Conservation (phyloP, 2,113 vertebrate species). For the Burhinus bistriatus region DNA sequence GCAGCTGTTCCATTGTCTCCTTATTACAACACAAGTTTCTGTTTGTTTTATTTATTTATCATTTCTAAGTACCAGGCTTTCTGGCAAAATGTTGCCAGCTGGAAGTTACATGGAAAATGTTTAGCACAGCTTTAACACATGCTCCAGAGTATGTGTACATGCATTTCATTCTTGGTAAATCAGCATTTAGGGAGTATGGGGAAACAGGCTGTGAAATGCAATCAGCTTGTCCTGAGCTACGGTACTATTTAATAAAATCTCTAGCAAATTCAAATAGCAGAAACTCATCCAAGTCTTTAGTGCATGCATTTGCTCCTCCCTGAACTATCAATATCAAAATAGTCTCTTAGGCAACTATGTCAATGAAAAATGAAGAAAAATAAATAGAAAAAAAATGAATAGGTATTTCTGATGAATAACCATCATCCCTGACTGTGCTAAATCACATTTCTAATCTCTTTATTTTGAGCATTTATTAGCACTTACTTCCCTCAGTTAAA, state of each 20-base stretch:
- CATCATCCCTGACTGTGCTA: background rate
- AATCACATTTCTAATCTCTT: constrained; percentile 14
- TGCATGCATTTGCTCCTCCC: constrained; percentile 27
- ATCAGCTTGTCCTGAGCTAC: constrained; percentile 36
- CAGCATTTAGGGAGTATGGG: constrained; percentile 57
- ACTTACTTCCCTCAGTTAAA: constrained; percentile 31
- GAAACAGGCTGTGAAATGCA: constrained; percentile 54
- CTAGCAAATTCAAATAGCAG: constrained; percentile 58
- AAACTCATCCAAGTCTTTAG: constrained; percentile 47
- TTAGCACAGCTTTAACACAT: constrained; percentile 45
- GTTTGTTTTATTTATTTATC: constrained; percentile 57
- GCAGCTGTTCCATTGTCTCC: constrained; percentile 37
- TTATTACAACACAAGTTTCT: constrained; percentile 30
- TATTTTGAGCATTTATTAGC: constrained; percentile 1
- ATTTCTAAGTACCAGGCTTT: constrained; percentile 10
- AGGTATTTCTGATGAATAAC: constrained; percentile 15
- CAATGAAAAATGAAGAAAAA: constrained; percentile 53
- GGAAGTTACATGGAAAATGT: constrained; percentile 51
- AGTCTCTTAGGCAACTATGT: constrained; percentile 32
- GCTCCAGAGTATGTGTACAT: constrained; percentile 8
- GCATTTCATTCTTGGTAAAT: constrained; percentile 41
- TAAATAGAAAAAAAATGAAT: background rate
- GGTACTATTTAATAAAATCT: constrained; percentile 49
- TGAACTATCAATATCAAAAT: constrained; percentile 46
- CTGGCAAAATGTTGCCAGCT: constrained; percentile 54